Conservation (phyloP, 2,888 invertebrate species). For the Dicranocentrus wangi region DNA sequence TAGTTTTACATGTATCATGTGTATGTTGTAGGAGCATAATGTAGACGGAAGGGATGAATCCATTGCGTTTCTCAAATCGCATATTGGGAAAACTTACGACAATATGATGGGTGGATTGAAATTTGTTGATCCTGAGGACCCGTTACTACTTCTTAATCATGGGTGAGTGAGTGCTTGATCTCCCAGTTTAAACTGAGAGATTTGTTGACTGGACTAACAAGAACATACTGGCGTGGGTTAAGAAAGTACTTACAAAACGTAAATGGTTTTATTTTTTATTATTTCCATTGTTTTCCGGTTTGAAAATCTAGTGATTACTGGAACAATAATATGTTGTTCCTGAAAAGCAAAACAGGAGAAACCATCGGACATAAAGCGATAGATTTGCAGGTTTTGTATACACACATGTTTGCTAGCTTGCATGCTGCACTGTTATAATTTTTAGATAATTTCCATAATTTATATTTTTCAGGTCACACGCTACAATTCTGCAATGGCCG, state of each 20-base stretch:
- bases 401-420: too few species aligned
- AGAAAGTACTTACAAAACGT: too few species aligned
- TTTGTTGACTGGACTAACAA: not conserved
- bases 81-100: constrained; percentile 1
- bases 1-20: not conserved
- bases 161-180: constrained; percentile 6
- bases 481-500: constrained; percentile 43
- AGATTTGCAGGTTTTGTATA: constrained; percentile 19
- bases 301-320: constrained; percentile 8
- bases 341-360: constrained; percentile 2
- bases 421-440: not conserved
- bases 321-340: constrained; percentile 15
- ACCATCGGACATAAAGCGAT: not conserved
- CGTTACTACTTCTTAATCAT: constrained; percentile 13
- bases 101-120: too few species aligned
- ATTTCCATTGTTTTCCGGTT: too few species aligned
- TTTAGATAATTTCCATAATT: not conserved
- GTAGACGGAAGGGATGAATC: constrained; percentile 8
- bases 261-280: too few species aligned
- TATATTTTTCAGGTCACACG: constrained; percentile 25
- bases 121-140: not conserved
- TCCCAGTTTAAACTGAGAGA: not conserved
- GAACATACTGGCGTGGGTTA: too few species aligned
- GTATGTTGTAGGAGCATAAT: not conserved
- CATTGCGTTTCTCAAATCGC: not conserved